Evolutionary conservation across 2,113 vertebrate species (phyloP), one percentile per base, ranked within the genome.

Genomic region (Proterorhinus semilunaris): DNA sequence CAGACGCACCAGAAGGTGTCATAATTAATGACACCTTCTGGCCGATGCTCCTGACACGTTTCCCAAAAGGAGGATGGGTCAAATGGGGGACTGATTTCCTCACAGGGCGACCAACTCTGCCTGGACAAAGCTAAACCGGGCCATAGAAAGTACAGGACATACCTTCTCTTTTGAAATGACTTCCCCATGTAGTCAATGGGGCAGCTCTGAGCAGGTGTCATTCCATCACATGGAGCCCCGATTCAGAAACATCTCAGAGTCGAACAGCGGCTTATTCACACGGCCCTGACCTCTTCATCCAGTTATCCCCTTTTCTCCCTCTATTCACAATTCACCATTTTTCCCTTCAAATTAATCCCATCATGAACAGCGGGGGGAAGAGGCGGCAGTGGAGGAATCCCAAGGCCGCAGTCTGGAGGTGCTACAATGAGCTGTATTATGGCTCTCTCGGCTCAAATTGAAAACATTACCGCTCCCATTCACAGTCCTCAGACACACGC

Each of bases 141-240:
- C 27, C 27, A 36, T 36, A 27, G 27, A 1, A 27, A 27, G 3
- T 27, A 1, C 27, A 27, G 27, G 27, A 27, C 27, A 27, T 27
- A 27, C 27, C 49, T 9, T 8, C 90, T 88, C 89, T 80, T 78
- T 88, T 74, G 90, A 94, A 94, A 96, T 93, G 93, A 93, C 94
- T 94, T 90, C 87, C 83, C 88, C 88, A 86, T 91, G 91, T 92
- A 91, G 92, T 86, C 87, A 89, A 62, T 75, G 66, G 78, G 81
- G 64, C 54, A 17, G 50, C 91, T 89, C 83, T 79, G 78, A 89
- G 85, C 85, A 91, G 85, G 71, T 78, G 82, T 80, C 87, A 80
- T 81, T 92, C 86, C 78, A 75, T 87, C 71, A n/a, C 16, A 10
- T 36, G 70, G 57, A 15, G 45, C 47, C 62, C 16, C 15, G 52